A percentile compares a stretch with the other conserved stretches of the same genome.
phyloP scores from a whole-genome alignment of 2,113 vertebrate species.

The Hydropotes inermis region DNA sequence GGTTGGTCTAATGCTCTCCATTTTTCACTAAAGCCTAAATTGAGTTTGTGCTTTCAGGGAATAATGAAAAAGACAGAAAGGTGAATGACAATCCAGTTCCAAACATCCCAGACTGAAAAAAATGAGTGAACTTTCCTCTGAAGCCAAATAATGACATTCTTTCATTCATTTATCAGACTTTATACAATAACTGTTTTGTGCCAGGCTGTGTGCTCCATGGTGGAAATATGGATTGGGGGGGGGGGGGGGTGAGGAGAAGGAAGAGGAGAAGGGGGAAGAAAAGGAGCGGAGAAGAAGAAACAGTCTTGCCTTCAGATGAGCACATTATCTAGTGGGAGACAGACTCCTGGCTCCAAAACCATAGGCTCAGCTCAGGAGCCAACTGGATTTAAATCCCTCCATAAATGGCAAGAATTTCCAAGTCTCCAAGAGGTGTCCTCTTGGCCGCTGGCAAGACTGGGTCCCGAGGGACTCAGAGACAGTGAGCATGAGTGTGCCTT shows the following conservation, averaged over 20 bases:
- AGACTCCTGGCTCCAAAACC: not conserved
- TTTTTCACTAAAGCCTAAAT: constrained; percentile 73
- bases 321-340: not conserved
- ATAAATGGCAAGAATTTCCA: not conserved
- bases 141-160: constrained; percentile 29
- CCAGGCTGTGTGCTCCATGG: not conserved
- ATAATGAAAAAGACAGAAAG: constrained; percentile 74
- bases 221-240: not conserved
- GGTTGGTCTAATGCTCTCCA: constrained; percentile 74
- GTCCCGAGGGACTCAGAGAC: not conserved
- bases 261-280: not conserved
- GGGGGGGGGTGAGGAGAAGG: fast-evolving
- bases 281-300: not conserved
- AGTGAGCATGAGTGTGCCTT: not conserved
- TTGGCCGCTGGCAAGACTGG: not conserved
- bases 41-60: constrained; percentile 71
- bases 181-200: not conserved
- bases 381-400: not conserved
- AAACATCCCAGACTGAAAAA: not conserved
- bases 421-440: not conserved
- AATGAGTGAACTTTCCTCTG: not conserved
- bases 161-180: not conserved
- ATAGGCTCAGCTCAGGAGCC: not conserved
- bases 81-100: constrained; percentile 65
- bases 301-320: not conserved